Evolutionary conservation across 2,888 invertebrate genomes (phyloP).

Genomic region (Drosophila lutescens): DNA sequence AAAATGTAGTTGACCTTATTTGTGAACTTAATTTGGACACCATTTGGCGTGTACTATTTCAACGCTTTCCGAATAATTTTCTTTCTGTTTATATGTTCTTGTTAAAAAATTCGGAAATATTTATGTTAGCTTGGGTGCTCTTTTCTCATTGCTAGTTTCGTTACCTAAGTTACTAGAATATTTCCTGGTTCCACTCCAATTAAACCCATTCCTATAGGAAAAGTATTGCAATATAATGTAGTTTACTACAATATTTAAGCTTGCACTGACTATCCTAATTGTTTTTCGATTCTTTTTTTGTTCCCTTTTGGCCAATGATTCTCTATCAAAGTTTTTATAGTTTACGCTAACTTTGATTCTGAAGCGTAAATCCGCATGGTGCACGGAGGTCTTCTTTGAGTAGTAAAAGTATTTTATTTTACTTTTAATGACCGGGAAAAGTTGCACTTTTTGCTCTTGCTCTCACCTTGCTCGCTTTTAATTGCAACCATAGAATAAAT

Average conservation of each 20-base stretch:
- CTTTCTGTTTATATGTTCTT: too few species aligned
- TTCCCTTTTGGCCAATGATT: not conserved
- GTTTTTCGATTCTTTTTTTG: not conserved
- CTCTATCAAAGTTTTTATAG: not conserved
- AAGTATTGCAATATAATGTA: too few species aligned
- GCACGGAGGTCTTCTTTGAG: conserved; percentile 1
- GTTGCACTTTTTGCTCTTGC: conserved; percentile 32
- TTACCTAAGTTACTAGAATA: not conserved
- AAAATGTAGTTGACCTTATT: conserved; percentile 15
- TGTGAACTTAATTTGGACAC: not conserved
- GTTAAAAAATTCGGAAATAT: too few species aligned
- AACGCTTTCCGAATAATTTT: too few species aligned
- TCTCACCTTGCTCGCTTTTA: conserved; percentile 32
- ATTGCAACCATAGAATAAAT: conserved; percentile 38
- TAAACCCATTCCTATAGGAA: too few species aligned
- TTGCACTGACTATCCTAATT: not conserved
- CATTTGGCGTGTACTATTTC: too few species aligned
- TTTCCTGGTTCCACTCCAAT: not conserved
- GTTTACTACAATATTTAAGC: not conserved
- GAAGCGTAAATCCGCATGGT: conserved; percentile 2
- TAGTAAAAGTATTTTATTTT: conserved; percentile 67
- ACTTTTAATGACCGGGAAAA: conserved; percentile 64
- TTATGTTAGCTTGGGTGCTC: too few species aligned
- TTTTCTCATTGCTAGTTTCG: too few species aligned
- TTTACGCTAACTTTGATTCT: conserved; percentile 1